Evolutionary conservation across 2,113 vertebrate species (phyloP).

Genomic region (Melierax canorus): DNA sequence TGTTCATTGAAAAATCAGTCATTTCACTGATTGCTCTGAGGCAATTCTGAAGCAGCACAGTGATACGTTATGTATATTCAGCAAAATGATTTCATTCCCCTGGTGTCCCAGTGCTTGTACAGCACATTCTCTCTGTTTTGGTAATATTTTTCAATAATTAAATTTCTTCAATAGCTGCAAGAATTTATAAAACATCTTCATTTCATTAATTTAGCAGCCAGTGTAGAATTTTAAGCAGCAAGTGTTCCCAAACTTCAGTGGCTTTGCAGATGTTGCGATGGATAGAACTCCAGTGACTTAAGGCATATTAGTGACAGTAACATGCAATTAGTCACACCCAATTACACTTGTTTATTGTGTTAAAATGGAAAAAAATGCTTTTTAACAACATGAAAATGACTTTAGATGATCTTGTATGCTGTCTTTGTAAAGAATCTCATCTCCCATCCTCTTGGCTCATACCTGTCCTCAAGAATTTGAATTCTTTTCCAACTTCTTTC

Average conservation of each 20-base stretch:
- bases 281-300: background rate
- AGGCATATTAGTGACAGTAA: background rate
- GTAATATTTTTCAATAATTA: conserved; percentile 9
- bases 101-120: rapidly evolving
- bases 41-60: background rate
- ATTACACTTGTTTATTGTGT: background rate
- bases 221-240: background rate
- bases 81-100: background rate
- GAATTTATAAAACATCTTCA: background rate
- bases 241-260: background rate
- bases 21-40: background rate
- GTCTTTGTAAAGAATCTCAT: background rate
- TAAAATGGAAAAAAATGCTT: background rate
- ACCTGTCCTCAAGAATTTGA: background rate
- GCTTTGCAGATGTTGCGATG: background rate
- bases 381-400: background rate
- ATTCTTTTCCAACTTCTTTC: background rate
- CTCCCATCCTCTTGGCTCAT: background rate
- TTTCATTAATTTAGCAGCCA: background rate
- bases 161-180: background rate
- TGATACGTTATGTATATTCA: background rate
- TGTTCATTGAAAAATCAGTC: background rate
- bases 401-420: background rate
- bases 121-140: background rate
- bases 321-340: background rate